Evolutionary conservation across 2,888 invertebrate species (phyloP), one percentile per base, ranked within the genome.

Genomic region (Sarcophaga subvicina): DNA sequence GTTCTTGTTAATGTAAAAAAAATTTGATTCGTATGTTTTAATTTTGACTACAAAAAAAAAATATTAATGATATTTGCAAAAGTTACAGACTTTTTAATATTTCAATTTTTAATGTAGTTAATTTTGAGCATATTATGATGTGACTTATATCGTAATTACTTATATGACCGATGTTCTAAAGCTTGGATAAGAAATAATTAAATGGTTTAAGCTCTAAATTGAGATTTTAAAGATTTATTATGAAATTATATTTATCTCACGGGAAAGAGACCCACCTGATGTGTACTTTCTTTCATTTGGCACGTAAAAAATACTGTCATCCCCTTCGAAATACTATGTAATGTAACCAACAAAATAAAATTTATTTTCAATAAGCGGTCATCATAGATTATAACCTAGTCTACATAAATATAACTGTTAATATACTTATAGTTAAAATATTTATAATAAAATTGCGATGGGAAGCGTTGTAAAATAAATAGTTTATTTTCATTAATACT

Each of bases 261-360:
- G 77, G 66, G 71, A 82, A 72, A 60, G 60, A 66, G 71, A 90
- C 90, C 90, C 90, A 90, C 90, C 90, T 90, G 90, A 75, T 83
- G 83, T 80, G 75, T 62, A 72, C 84, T 90, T 89, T 86, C 88
- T 89, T 90, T 90, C 89, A 83, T 88, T 86, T 85, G 89, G 89
- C 89, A 89, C 86, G 83, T 89, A 90, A 88, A 89, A 90, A 88
- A 87, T 87, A 86, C 88, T 89, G 89, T 90, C 89, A 89, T 90
- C 90, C 85, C 89, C 90, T 89, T 90, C 90, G 89, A 90, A 88
- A 89, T 90, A 90, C 90, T 90, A 89, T 83, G 62, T 63, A 80
- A 66, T 77, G 60, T 82, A 60, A 77, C 71, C 82, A 82, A 82
- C 71, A 71, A 77, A 81, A 86, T 80, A 73, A 75, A 54, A 86